Evolutionary conservation across 1,140 invertebrate species (phyloP).

Genomic region (Polyergus mexicanus): DNA sequence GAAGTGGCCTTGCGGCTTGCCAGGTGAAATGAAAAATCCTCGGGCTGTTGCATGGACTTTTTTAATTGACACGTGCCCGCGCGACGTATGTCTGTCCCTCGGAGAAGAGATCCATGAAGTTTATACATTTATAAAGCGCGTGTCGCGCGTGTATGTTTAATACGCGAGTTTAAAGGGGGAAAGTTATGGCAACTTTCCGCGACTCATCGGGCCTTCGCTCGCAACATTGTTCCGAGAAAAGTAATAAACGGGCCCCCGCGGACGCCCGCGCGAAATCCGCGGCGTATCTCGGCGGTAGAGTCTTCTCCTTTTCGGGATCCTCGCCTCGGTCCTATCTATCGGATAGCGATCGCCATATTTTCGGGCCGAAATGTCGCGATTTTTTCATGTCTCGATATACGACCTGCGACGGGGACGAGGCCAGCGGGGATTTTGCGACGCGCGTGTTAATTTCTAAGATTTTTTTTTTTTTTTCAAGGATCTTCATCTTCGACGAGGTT

Average conservation of each 20-base stretch:
- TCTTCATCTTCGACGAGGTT: conserved; percentile 9
- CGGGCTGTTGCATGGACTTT: conserved; percentile 39
- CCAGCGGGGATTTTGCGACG: no score
- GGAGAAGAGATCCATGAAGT: background rate
- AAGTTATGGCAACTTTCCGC: conserved; percentile 68
- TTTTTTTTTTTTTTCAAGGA: conserved; percentile 59
- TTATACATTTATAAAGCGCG: background rate
- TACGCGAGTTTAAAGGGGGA: conserved; percentile 65
- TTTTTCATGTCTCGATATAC: background rate
- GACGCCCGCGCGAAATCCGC: conserved; percentile 42
- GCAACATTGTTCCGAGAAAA: conserved; percentile 69
- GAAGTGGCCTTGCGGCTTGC: conserved; percentile 37
- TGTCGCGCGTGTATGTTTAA: background rate
- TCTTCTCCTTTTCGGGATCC: background rate
- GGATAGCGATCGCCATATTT: background rate
- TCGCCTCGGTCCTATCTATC: background rate
- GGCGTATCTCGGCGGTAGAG: conserved; percentile 1
- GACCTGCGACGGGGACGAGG: background rate
- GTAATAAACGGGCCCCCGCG: conserved; percentile 63
- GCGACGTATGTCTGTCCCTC: conserved; percentile 6
- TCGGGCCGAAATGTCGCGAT: background rate
- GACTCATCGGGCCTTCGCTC: conserved; percentile 44
- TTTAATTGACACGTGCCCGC: conserved; percentile 66
- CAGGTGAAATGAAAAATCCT: conserved; percentile 50
- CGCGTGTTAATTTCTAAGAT: conserved; percentile 27